These are phyloP conservation scores for Rhegmatorhina hoffmannsi DNA, from an alignment of 2,113 vertebrate species.

Conservation along the genomic window DNA sequence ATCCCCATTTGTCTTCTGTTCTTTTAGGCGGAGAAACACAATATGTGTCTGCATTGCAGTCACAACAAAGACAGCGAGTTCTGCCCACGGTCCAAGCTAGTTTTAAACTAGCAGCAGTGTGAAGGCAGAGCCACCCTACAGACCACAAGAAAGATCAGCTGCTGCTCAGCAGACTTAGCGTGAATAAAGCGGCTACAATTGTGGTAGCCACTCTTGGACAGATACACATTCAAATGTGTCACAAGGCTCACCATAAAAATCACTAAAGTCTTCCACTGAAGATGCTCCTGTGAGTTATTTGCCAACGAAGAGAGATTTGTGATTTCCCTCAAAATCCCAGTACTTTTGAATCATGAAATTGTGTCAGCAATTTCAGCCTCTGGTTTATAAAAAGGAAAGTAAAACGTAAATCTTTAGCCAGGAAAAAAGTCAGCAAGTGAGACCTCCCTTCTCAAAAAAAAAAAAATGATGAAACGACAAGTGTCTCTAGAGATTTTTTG, in stretches of 20 bases:
- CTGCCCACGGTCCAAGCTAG: conserved; percentile 30
- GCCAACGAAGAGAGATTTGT: neutral
- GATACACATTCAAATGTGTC: neutral
- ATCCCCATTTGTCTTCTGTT: conserved; percentile 44
- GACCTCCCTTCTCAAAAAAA: neutral
- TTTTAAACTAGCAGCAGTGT: conserved; percentile 41
- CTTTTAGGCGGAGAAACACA: conserved; percentile 32
- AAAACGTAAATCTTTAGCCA: neutral
- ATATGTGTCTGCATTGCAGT: conserved; percentile 31
- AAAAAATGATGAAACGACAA: neutral
- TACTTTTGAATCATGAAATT: neutral
- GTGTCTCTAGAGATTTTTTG: neutral
- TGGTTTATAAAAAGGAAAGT: neutral
- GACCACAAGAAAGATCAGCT: neutral
- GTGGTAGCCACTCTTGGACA: neutral
- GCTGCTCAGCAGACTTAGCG: neutral
- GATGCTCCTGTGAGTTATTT: neutral
- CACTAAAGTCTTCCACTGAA: neutral
- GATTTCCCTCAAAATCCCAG: neutral
- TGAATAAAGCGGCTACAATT: neutral
- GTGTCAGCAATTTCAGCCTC: neutral
- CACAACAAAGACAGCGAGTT: conserved; percentile 54
- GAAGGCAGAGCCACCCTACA: conserved; percentile 12
- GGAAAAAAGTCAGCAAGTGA: neutral
- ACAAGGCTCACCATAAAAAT: neutral